Conservation (phyloP, 2,888 invertebrate species). For the Spisula solida region DNA sequence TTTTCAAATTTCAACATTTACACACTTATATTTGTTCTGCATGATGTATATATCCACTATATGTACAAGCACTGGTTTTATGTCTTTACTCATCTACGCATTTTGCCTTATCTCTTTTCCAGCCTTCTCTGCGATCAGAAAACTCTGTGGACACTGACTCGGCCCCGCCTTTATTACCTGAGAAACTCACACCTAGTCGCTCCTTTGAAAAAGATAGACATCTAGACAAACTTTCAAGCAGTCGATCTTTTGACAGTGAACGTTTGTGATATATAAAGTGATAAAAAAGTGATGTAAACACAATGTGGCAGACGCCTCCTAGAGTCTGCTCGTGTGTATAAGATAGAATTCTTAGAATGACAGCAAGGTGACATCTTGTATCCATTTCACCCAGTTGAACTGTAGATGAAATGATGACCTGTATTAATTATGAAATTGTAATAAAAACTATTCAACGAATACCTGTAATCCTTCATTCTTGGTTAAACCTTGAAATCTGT, state of each 20-base stretch:
- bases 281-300: slow-evolving; percentile 14
- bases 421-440: neutral
- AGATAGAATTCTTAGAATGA: neutral
- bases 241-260: slow-evolving; percentile 41
- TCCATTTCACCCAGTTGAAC: slow-evolving; percentile 20
- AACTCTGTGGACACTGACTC: slow-evolving; percentile 39
- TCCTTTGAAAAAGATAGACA: slow-evolving; percentile 43
- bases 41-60: neutral
- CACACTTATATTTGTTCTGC: neutral
- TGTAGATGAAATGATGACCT: slow-evolving; percentile 4
- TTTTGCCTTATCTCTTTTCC: slow-evolving; percentile 64
- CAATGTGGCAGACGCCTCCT: neutral
- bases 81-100: slow-evolving; percentile 20
- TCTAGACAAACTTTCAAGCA: slow-evolving; percentile 13
- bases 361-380: neutral
- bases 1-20: neutral
- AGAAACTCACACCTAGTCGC: slow-evolving; percentile 65
- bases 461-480: neutral
- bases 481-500: neutral
- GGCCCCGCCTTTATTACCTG: slow-evolving; percentile 60
- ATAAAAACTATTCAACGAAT: neutral
- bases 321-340: neutral
- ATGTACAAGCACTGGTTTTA: neutral
- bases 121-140: slow-evolving; percentile 65
- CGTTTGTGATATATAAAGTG: slow-evolving; percentile 33